Evolutionary conservation across 2,888 invertebrate species (phyloP), one percentile per base, ranked within the genome.

Genomic region (Andrena dorsata): DNA sequence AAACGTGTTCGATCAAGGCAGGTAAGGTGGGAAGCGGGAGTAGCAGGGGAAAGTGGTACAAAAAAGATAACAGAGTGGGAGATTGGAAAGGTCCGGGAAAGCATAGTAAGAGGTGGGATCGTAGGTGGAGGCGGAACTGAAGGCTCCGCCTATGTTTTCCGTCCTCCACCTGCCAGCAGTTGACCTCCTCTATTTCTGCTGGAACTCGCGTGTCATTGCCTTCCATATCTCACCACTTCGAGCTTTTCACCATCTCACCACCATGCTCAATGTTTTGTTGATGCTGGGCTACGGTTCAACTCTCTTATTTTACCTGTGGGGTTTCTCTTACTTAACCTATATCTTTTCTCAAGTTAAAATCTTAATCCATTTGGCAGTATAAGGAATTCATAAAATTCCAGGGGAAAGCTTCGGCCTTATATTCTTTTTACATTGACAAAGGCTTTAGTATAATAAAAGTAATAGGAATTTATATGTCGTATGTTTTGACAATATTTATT

Each of bases 141-240:
- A 90, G 82, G 90, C 92, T 89, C 92, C 92, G 92, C 92, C 92
- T 91, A 88, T 90, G 87, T 77, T 84, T 84, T 86, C 84, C 77
- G 61, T 65, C 75, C 73, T 73, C 76, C 80, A 76, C 84, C 75
- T 70, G 82, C 66, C 71, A 69, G 56, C 68, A 75, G 41, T 76
- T 76, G 76, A 77, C 65, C 83, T 80, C 85, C 76, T 80, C 82
- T 76, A 80, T 64, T 76, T 86, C 70, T 79, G 81, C 75, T 82
- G 72, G 64, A 82, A 51, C 78, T 86, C 82, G 76, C 80, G 70
- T 73, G 41, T 66, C 72, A 69, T 69, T 53, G 73, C 53, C 71
- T 82, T 74, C 63, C 71, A 71, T 41, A 61, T 56, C 73, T 56
- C 82, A 56, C 63, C 77, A 65, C 47, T 71, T 70, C 68, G 66